Evolutionary conservation across 2,113 vertebrate species (phyloP).

Genomic region (Mus spicilegus): DNA sequence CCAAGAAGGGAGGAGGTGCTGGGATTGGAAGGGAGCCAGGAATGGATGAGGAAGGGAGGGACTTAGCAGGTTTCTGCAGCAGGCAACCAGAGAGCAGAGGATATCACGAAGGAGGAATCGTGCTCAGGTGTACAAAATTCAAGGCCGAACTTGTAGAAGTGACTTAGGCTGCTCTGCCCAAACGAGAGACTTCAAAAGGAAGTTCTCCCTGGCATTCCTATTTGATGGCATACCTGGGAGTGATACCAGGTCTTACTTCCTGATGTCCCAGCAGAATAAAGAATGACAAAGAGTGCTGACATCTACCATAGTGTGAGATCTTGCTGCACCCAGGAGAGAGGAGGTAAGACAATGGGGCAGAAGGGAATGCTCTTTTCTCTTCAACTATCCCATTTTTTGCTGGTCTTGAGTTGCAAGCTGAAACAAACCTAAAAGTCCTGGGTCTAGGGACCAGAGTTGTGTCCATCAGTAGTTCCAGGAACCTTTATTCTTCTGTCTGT

Average conservation of each 20-base stretch:
- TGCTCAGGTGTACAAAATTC: constrained; percentile 9
- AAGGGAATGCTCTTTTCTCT: background rate
- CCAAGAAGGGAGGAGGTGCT: constrained; percentile 11
- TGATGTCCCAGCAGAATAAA: background rate
- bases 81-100: background rate
- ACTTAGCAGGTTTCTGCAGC: constrained; percentile 17
- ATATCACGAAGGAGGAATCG: constrained; percentile 9
- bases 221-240: background rate
- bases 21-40: constrained; percentile 13
- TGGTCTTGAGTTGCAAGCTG: background rate
- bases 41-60: constrained; percentile 43
- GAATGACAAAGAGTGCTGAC: background rate
- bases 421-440: background rate
- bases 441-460: background rate
- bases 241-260: background rate
- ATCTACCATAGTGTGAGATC: background rate
- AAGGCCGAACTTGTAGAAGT: constrained; percentile 10
- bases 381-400: background rate
- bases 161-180: background rate
- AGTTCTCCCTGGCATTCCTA: background rate
- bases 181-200: background rate
- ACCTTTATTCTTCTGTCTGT: background rate
- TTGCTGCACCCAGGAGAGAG: background rate
- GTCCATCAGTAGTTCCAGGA: background rate
- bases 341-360: constrained; percentile 60